Base-by-base conservation (phyloP, 2,797 vertebrate species). In the Neosalanx taihuensis region DNA sequence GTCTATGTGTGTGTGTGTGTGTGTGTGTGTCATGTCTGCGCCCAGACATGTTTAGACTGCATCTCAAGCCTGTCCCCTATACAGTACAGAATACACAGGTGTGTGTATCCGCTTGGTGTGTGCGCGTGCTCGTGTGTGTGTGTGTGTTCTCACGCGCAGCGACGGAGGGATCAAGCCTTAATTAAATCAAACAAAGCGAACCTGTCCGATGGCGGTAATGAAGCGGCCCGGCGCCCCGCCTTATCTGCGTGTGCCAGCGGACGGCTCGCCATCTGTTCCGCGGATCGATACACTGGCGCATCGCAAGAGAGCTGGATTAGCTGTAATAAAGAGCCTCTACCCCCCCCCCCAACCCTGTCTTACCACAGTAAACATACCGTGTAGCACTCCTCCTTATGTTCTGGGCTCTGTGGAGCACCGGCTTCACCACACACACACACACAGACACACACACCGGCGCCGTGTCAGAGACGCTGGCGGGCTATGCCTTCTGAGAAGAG, bases 121-220 rank as follows among this genome's bases (percentile, higher is more conserved):
- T 63, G 77, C 71, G 72, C 68, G 41, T 89, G 87, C 85, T 58
- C 81, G 56, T 74, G 62, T 65, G 23, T 41, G 51, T 68, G 64
- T 72, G 70, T 76, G 70, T 46, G 37, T 72, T 67, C 69, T 71
- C 79, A 65, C 51, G 64, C 20, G 18, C 80, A 76, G 79, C 81
- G 77, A 86, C 81, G 74, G 82, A 79, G 87, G 89, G 88, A 90
- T 90, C 88, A 92, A 89, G 88, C 89, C 89, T 92, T 93, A 92
- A 93, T 93, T 92, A 92, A 92, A 93, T 93, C 90, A 92, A 90
- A 91, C 90, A 89, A 88, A 89, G 84, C 87, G 90, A 88, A 90
- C 91, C 89, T 90, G 91, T 90, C 89, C 88, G 86, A 85, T 89
- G 86, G 80, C 87, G 90, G 83, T 91, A 92, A 92, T 91, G 88